Conservation (phyloP, 2,888 invertebrate genomes). For the Euproctis similis region DNA sequence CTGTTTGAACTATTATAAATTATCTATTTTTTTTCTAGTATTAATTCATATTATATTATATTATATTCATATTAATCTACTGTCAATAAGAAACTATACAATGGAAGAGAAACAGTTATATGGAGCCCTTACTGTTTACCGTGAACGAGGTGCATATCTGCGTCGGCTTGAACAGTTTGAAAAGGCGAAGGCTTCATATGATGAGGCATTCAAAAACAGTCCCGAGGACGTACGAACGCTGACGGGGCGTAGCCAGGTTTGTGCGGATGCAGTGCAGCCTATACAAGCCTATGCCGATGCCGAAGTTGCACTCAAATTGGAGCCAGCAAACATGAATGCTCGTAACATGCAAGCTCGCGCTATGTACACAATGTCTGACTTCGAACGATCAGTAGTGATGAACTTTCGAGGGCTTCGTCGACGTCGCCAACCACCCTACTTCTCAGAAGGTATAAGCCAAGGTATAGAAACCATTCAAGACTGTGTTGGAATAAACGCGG, state of each 20-base stretch:
- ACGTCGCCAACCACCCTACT: conserved; percentile 60
- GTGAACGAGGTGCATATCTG: conserved; percentile 58
- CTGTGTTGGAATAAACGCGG: conserved; percentile 61
- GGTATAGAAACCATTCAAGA: conserved; percentile 66
- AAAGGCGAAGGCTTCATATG: conserved; percentile 58
- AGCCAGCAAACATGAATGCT: conserved; percentile 59
- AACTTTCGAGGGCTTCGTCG: conserved; percentile 51
- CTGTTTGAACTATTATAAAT: too few relatives aligned
- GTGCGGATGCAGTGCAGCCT: conserved; percentile 59
- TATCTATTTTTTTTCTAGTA: too few relatives aligned
- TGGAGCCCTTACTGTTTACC: conserved; percentile 59
- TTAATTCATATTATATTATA: too few relatives aligned
- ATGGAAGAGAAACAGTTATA: conserved; percentile 62
- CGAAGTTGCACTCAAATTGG: conserved; percentile 56
- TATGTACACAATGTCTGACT: conserved; percentile 65
- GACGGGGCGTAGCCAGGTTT: conserved; percentile 59
- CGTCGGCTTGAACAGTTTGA: conserved; percentile 63
- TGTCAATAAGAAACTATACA: too few relatives aligned
- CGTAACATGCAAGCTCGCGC: conserved; percentile 64
- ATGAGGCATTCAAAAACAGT: conserved; percentile 49
- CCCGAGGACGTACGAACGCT: conserved; percentile 56
- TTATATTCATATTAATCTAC: too few relatives aligned
- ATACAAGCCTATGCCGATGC: conserved; percentile 60
- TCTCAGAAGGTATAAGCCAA: conserved; percentile 64
- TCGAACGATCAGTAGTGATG: conserved; percentile 64